Evolutionary conservation across 2,888 invertebrate species (phyloP).

Genomic region (Desoria tigrina): DNA sequence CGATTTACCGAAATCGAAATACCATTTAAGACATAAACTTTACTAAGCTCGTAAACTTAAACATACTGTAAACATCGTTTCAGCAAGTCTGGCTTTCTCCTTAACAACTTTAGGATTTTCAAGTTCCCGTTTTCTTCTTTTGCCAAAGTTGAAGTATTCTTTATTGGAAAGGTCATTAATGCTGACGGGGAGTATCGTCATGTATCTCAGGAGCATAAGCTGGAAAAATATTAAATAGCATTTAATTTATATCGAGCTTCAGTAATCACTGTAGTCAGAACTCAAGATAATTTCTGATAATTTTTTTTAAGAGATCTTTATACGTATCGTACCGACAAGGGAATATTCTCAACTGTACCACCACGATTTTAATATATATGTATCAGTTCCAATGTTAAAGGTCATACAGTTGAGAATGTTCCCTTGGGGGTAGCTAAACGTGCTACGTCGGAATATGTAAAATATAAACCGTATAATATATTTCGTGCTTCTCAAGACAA

Average conservation of each 20-base stretch:
- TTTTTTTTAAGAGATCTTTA: too few species aligned
- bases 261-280: too few species aligned
- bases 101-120: slow-evolving; percentile 33
- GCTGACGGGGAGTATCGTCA: slow-evolving; percentile 45
- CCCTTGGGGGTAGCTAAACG: too few species aligned
- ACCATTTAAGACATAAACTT: background rate
- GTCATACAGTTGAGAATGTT: too few species aligned
- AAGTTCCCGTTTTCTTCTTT: slow-evolving; percentile 33
- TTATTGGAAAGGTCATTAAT: slow-evolving; percentile 44
- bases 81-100: slow-evolving; percentile 49
- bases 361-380: too few species aligned
- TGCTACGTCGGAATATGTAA: too few species aligned
- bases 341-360: too few species aligned
- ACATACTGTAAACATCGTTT: slow-evolving; percentile 51
- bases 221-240: slow-evolving; percentile 22
- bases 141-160: slow-evolving; percentile 34
- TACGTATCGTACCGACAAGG: too few species aligned
- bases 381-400: too few species aligned
- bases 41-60: background rate
- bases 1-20: background rate
- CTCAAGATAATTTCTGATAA: too few species aligned
- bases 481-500: too few species aligned
- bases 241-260: background rate
- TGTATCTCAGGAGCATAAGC: slow-evolving; percentile 47
- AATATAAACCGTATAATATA: too few species aligned